Base-by-base conservation (phyloP, 2,113 vertebrate genomes). In the Protobothrops mucrosquamatus region DNA sequence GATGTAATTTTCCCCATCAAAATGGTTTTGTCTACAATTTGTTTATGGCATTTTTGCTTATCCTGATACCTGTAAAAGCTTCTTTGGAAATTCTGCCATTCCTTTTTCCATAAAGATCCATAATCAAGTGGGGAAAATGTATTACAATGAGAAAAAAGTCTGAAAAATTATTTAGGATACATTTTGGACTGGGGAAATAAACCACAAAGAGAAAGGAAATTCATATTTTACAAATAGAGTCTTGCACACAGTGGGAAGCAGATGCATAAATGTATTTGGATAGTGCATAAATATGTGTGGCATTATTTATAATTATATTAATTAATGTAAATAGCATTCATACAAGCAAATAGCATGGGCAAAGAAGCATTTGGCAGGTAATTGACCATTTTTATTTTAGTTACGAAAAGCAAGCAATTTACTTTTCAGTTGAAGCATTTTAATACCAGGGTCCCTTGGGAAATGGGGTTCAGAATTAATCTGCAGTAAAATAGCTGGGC, bases 361-460 rank as follows among this genome's bases (percentile, higher is more conserved):
- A 89, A 91, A 64, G 54, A 91, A 29, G 59, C 61, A 22, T 91
- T 89, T 69, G 64, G 22, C 3, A 24, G 48, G 24, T 59, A 57
- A 48, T 24, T 87, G 18, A 46, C n/a, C 89, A 55, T 64, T 87
- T 87, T 74, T 91, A 85, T 55, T 90, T 91, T 94, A 88, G 89
- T 86, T 2, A 4, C 69, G 91, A 91, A 52, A 20, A 46, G 51
- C 29, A 48, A 52, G 20, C 52, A 55, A 20, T 9, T 24, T 57
- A 88, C 15, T 89, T 92, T 91, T 55, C 59, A 29, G 52, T 34
- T 43, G 52, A 90, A 15, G 55, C 34, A 69, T 22, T 86, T 94
- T 69, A 95, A 88, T 89, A 88, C 39, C 90, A 48, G 91, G 61
- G 46, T 43, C 34, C 92, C 92, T 43, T 91, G 89, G 61, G 64